Evolutionary conservation across 2,888 invertebrate species (phyloP), one percentile per base, ranked within the genome.

Genomic region (Caenorhabditis sinica): DNA sequence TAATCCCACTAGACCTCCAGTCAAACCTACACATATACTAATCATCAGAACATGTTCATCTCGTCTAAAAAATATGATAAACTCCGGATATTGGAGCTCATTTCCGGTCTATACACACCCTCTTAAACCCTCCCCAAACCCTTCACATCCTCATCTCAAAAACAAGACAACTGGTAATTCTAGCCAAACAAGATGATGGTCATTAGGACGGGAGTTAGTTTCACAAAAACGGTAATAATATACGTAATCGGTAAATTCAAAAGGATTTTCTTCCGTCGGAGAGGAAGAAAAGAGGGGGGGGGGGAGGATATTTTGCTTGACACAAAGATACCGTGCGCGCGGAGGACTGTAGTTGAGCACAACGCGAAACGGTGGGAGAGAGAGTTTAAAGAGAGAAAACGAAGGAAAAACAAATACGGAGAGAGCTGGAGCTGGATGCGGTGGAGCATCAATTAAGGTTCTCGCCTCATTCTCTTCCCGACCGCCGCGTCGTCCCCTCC

Each of bases 191-290:
- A 25, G 40, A 63, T 15, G 17, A 4, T 13, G 13, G 11, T 61
- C 40, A 61, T 61, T 61, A 61, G 40, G 11, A 20, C 17, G n/a
- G 23, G n/a, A 11, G 23, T 33, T 33, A 23, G 63, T 63, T 63
- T 43, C 43, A 65, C 40, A 9, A 9, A 65, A 65, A 25, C 25
- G 65, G 65, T 65, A 45, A 75, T 82, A 75, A 82, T 75, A 82
- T 75, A 82, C 82, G 76, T 82, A 82, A 82, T 82, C 82, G 82
- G 82, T 76, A 66, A 82, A 72, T 76, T 82, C 82, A 82, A 82
- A 82, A 82, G 82, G 74, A 76, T 76, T 82, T 80, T 66, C 25
- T 68, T 30, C 61, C 43, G 69, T 20, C 49, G 49, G 40, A 0
- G 43, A 40, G 20, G 53, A 33, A 53, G 53, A 49, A 56, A 28